These are phyloP conservation scores for Propithecus perrieri DNA, from an alignment of 2,797 vertebrate genomes.

Conservation along the genomic window DNA sequence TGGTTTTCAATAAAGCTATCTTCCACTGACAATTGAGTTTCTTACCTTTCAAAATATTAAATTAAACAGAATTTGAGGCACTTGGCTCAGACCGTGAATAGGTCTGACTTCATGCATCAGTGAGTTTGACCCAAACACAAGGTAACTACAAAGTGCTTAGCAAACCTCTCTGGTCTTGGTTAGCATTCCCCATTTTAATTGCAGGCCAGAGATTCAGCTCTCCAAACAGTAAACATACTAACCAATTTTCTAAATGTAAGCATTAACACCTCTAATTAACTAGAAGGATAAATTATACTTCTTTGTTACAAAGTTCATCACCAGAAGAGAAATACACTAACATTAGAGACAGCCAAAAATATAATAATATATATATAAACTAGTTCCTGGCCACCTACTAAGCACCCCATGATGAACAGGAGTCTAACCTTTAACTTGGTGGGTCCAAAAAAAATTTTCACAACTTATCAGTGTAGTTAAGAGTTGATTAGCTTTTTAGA, in stretches of 20 bases:
- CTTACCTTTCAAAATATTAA: constrained; percentile 22
- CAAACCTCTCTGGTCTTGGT: background rate
- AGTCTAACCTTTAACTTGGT: background rate
- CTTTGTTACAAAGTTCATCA: background rate
- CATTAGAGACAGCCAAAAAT: background rate
- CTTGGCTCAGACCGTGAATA: background rate
- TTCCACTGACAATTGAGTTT: background rate
- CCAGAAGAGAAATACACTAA: background rate
- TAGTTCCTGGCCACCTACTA: background rate
- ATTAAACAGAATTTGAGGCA: background rate
- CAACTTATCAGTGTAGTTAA: background rate
- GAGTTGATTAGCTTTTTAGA: background rate
- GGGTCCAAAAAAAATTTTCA: background rate
- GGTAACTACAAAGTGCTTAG: background rate
- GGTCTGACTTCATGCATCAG: background rate
- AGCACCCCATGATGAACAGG: background rate
- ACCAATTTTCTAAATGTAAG: constrained; percentile 1
- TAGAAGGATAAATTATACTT: background rate
- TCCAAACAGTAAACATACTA: background rate
- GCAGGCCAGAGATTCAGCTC: background rate
- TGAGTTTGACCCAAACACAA: background rate
- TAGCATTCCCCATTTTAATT: background rate
- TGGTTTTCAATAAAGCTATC: background rate
- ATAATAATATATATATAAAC: background rate
- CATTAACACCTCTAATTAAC: background rate